phyloP scores from a whole-genome alignment of 2,797 vertebrate genomes.

The Eidolon dupreanum region DNA sequence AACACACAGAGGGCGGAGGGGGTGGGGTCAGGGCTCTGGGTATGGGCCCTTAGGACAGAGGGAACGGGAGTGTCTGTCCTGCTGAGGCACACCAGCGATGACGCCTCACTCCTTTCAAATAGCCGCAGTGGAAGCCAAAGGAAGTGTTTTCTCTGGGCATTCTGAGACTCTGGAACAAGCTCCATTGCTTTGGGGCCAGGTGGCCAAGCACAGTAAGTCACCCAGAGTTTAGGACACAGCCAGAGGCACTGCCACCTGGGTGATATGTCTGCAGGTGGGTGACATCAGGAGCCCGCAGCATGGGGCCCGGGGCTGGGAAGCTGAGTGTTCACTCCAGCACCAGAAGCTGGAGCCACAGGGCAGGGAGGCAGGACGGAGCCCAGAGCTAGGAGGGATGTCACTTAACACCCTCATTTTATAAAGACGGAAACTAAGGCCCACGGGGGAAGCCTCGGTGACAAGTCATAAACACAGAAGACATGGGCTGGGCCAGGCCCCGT shows the following conservation, averaged over 20 bases:
- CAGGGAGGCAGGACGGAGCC: not conserved
- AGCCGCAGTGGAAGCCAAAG: too few relatives aligned
- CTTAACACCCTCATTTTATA: rapidly evolving
- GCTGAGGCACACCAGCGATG: rapidly evolving
- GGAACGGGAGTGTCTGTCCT: rapidly evolving
- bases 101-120: too few relatives aligned
- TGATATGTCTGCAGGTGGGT: not conserved
- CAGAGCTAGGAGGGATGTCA: not conserved
- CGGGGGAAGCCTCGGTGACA: rapidly evolving
- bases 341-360: not conserved
- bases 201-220: rapidly evolving
- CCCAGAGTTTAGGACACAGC: not conserved
- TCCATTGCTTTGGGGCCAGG: not conserved
- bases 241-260: not conserved
- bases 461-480: rapidly evolving
- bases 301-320: not conserved
- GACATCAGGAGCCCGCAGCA: not conserved
- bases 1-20: too few relatives aligned
- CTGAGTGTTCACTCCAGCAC: not conserved
- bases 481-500: rapidly evolving
- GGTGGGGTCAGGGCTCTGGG: too few relatives aligned
- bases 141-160: not conserved
- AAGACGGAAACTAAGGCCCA: not conserved
- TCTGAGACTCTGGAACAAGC: not conserved
- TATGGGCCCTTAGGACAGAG: not conserved